Percentiles rank a stretch among this genome's conserved stretches.
phyloP scores from a whole-genome alignment of 23 tunicate species.

The Styela plicata region DNA sequence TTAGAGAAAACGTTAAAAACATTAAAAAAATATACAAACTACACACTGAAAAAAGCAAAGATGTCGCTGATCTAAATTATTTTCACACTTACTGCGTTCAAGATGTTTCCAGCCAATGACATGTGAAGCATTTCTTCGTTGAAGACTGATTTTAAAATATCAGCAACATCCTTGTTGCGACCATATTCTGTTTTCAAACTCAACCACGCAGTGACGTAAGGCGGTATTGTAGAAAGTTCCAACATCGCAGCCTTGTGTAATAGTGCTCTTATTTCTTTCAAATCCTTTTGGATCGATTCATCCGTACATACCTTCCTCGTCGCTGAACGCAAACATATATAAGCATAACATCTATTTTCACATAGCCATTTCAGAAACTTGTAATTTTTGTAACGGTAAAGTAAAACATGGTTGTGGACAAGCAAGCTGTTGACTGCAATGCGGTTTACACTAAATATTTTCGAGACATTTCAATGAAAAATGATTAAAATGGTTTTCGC shows the following conservation, averaged over 20 bases:
- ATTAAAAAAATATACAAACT: no score
- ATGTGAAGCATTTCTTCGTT: slow-evolving; percentile 56
- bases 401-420: no score
- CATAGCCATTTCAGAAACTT: no score
- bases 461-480: no score
- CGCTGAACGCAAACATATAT: not conserved
- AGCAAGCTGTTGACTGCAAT: no score
- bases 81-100: slow-evolving; percentile 42
- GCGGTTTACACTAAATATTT: no score
- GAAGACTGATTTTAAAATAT: slow-evolving; percentile 35
- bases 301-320: not conserved
- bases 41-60: no score
- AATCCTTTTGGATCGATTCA: not conserved
- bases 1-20: no score
- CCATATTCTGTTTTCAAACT: slow-evolving; percentile 39
- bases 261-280: slow-evolving; percentile 2
- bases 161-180: slow-evolving; percentile 37
- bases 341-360: not conserved
- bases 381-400: no score
- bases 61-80: no score
- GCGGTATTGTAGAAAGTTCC: slow-evolving; percentile 47
- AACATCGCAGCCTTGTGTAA: slow-evolving; percentile 32
- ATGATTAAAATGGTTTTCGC: no score
- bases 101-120: slow-evolving; percentile 39
- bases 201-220: slow-evolving; percentile 45